Conservation (phyloP, 2,888 invertebrate genomes). For the Rosalia funebris region DNA sequence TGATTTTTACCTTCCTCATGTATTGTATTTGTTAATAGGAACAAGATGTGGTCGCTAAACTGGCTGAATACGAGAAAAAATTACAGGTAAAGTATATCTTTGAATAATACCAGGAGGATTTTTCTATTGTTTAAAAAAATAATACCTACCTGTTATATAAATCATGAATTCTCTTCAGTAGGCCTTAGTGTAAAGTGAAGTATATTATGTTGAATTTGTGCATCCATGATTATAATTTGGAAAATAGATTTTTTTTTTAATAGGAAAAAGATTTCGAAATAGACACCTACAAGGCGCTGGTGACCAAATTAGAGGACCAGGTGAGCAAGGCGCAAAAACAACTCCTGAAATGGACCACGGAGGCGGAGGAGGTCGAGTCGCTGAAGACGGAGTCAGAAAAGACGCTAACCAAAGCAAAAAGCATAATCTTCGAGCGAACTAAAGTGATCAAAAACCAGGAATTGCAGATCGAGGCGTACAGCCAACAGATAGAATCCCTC, state of each 20-base stretch:
- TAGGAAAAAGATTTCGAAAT: conserved; percentile 52
- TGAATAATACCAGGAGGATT: background rate
- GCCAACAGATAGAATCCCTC: conserved; percentile 77
- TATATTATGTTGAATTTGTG: background rate
- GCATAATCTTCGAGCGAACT: conserved; percentile 79
- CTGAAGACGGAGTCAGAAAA: conserved; percentile 64
- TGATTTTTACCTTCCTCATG: too few relatives aligned
- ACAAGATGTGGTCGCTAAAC: conserved; percentile 17
- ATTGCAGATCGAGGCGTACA: conserved; percentile 78
- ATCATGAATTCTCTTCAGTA: too few relatives aligned
- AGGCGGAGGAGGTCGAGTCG: conserved; percentile 56
- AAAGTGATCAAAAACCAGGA: conserved; percentile 83
- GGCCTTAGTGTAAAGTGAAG: background rate
- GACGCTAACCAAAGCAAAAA: conserved; percentile 74
- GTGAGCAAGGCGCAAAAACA: conserved; percentile 55
- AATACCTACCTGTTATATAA: background rate
- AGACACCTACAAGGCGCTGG: conserved; percentile 42
- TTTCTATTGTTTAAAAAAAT: background rate
- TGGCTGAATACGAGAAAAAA: conserved; percentile 43
- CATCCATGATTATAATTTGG: too few relatives aligned
- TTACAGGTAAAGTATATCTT: conserved; percentile 34
- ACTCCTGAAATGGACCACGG: conserved; percentile 52
- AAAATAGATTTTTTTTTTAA: too few relatives aligned
- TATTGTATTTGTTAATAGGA: conserved; percentile 4
- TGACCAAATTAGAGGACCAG: conserved; percentile 56